A percentile compares a stretch with the other conserved stretches of the same genome.
Conservation (phyloP, 1,140 invertebrate genomes). For the Papilio glaucus region DNA sequence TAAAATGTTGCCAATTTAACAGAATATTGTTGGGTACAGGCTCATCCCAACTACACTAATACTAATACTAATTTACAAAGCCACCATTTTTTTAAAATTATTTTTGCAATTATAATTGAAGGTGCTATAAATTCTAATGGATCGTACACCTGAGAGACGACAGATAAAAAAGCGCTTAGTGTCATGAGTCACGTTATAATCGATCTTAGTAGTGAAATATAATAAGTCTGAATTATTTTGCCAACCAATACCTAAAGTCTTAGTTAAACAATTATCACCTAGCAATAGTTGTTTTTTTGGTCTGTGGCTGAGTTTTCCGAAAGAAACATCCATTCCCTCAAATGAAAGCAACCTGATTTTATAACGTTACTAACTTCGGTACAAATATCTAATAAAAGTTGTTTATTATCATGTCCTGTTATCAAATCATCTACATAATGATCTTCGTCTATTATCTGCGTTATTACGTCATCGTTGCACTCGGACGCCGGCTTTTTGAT, state of each 20-base stretch:
- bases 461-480: conserved; percentile 38
- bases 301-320: conserved; percentile 16
- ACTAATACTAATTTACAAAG: conserved; percentile 36
- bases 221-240: conserved; percentile 42
- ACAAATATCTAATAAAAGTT: conserved; percentile 43
- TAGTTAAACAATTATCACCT: conserved; percentile 42
- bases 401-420: conserved; percentile 42
- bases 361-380: conserved; percentile 33
- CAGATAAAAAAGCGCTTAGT: conserved; percentile 44
- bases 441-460: conserved; percentile 38
- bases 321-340: conserved; percentile 50
- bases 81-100: conserved; percentile 42
- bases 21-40: conserved; percentile 33
- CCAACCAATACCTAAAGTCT: conserved; percentile 43
- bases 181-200: conserved; percentile 24
- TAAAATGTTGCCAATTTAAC: conserved; percentile 12
- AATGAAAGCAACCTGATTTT: conserved; percentile 45
- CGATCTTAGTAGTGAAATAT: conserved; percentile 44
- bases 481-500: conserved; percentile 42
- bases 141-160: conserved; percentile 42
- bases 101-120: conserved; percentile 38
- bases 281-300: conserved; percentile 32
- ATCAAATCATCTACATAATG: conserved; percentile 48
- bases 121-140: conserved; percentile 42
- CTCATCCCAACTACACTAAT: conserved; percentile 44